Base-by-base conservation (phyloP, 1,140 invertebrate genomes). In the Cyphomyrmex costatus region DNA sequence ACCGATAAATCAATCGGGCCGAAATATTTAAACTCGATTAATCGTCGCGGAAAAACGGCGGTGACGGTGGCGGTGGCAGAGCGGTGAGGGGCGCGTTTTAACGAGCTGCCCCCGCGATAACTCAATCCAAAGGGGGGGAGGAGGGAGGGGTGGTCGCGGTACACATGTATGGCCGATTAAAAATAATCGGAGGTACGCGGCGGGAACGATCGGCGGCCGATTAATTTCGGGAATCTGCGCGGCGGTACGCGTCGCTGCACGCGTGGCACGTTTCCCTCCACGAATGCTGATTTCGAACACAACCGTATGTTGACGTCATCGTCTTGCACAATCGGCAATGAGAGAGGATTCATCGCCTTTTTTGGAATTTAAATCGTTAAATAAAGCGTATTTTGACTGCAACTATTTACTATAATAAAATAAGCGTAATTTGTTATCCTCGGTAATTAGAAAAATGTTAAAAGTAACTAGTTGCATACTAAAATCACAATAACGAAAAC, bases 1-100 rank as follows among this genome's bases (percentile, higher is more conserved):
- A 12, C 46, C 83, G 73, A 86, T 82, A 77, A 86, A 86, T 74
- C 83, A 88, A 89, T 89, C 76, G 70, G 49, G 53, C 58, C 84
- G 84, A 89, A 89, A 89, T 82, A 86, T 78, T 89, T 86, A 83
- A 89, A 86, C 56, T 89, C 71, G 78, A 89, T 91, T 91, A 87
- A 91, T 87, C 84, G 86, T 85, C 77, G 89, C 56, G 83, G 79
- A 86, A 88, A 88, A 90, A 90, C 85, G 84, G n/a, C 76, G 79
- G 24, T 71, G 46, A n/a, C 49, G 36, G 12, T 33, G 68, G 7
- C 7, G 70, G 58, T 3, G 30, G 21, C 8, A 61, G n/a, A n/a
- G 49, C 36, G 36, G 46, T 8, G 33, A 61, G 33, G 56, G 60
- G 3, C 58, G 79, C 46, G 87, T 83, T 91, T 90, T 87, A 80